These are phyloP conservation scores for Scarus forsteni DNA, from an alignment of 2,797 vertebrate species.

Conservation along the genomic window DNA sequence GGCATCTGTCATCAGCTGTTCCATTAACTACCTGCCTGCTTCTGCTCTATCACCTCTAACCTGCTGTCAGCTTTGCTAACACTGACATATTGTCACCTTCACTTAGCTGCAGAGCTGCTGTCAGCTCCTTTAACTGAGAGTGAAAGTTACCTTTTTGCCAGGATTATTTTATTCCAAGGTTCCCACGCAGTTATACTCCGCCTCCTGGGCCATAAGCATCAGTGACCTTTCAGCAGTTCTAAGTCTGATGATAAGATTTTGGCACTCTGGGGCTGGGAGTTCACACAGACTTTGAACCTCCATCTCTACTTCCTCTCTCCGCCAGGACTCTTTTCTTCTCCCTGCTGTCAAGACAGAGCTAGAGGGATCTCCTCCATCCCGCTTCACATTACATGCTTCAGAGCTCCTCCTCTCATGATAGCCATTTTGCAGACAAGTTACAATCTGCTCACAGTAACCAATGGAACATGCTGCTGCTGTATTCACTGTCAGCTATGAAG, in stretches of 20 bases:
- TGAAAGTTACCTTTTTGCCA: constrained; percentile 61
- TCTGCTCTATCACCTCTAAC: constrained; percentile 69
- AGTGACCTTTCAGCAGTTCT: constrained; percentile 65
- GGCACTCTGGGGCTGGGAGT: constrained; percentile 45
- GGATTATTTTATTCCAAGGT: constrained; percentile 39
- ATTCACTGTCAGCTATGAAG: background rate
- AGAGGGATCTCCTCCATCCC: constrained; percentile 33
- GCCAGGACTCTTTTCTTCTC: constrained; percentile 28
- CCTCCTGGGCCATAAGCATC: constrained; percentile 49
- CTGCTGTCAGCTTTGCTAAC: constrained; percentile 67
- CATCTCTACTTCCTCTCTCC: constrained; percentile 21
- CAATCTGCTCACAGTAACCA: constrained; percentile 32
- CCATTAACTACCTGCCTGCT: constrained; percentile 66
- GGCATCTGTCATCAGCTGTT: constrained; percentile 67
- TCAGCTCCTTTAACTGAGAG: constrained; percentile 41
- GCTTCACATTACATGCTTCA: constrained; percentile 47
- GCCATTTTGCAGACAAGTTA: constrained; percentile 49
- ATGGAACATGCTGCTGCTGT: constrained; percentile 16
- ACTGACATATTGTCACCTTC: constrained; percentile 55
- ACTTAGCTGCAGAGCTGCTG: constrained; percentile 50
- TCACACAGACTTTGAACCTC: constrained; percentile 31
- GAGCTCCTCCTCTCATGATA: constrained; percentile 34
- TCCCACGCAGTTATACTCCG: constrained; percentile 45
- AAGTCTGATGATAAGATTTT: constrained; percentile 37
- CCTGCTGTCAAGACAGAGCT: constrained; percentile 34